Conservation (phyloP, 2,888 invertebrate genomes). For the Drosophila putrida region DNA sequence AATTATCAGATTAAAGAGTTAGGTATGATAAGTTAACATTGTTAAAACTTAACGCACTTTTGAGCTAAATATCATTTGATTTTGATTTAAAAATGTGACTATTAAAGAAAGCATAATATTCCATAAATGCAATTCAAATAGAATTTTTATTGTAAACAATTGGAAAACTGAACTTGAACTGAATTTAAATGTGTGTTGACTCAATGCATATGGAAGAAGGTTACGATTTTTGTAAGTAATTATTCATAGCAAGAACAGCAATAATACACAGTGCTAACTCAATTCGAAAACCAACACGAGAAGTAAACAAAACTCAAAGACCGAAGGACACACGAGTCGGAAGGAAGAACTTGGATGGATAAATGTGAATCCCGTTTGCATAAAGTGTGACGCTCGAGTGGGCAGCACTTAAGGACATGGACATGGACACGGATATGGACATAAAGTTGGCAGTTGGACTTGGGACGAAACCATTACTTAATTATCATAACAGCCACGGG, state of each 20-base stretch:
- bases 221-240: slow-evolving; percentile 67
- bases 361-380: slow-evolving; percentile 59
- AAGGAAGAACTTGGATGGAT: slow-evolving; percentile 16
- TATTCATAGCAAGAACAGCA: slow-evolving; percentile 60
- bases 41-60: too few species aligned
- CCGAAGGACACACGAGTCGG: slow-evolving; percentile 14
- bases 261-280: slow-evolving; percentile 53
- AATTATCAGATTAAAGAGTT: too few species aligned
- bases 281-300: slow-evolving; percentile 57
- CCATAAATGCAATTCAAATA: too few species aligned
- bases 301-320: slow-evolving; percentile 44
- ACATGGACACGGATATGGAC: slow-evolving; percentile 11
- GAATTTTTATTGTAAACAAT: too few species aligned
- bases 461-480: slow-evolving; percentile 76
- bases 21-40: too few species aligned
- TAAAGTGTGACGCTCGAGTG: slow-evolving; percentile 73
- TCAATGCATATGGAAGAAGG: slow-evolving; percentile 45
- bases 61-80: too few species aligned
- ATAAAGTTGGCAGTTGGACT: slow-evolving; percentile 30
- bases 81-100: too few species aligned
- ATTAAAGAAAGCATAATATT: too few species aligned
- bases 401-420: slow-evolving; percentile 70
- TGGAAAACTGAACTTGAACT: slow-evolving; percentile 2
- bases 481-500: slow-evolving; percentile 75
- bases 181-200: slow-evolving; percentile 38